A percentile compares a stretch with the other conserved stretches of the same genome.
Evolutionary conservation across 35 echinoderm and acorn worm genomes (phyloP).

Genomic region (Ptychodera flava): DNA sequence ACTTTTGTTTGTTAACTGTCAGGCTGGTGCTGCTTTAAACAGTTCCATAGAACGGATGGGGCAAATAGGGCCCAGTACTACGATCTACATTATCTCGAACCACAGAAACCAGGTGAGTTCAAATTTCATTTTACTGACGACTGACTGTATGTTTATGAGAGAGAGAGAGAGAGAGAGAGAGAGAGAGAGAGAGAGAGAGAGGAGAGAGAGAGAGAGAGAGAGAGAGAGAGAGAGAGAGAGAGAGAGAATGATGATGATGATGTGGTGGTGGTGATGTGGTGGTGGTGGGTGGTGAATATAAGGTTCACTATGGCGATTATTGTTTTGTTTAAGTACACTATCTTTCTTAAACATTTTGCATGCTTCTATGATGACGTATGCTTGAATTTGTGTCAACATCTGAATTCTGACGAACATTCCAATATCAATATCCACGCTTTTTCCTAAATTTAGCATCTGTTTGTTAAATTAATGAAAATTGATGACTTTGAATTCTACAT

Average conservation of each 20-base stretch:
- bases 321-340: too few relatives aligned
- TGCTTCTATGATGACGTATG: too few relatives aligned
- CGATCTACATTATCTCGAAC: constrained; percentile 72
- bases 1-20: too few relatives aligned
- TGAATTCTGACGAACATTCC: too few relatives aligned
- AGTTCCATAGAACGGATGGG: constrained; percentile 69
- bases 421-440: too few relatives aligned
- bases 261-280: background rate
- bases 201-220: background rate
- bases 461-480: too few relatives aligned
- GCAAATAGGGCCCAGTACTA: constrained; percentile 85
- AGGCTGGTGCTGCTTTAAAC: constrained; percentile 73
- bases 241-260: background rate
- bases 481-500: too few relatives aligned
- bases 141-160: background rate
- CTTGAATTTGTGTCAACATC: too few relatives aligned
- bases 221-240: background rate
- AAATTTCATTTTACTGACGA: background rate
- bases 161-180: background rate
- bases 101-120: constrained; percentile 41
- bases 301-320: background rate
- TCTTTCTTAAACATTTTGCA: too few relatives aligned
- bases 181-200: background rate
- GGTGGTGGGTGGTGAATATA: background rate
- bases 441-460: too few relatives aligned